A percentile compares a stretch with the other conserved stretches of the same genome.
These are phyloP conservation scores for Ornithorhynchus anatinus DNA, from an alignment of 2,113 vertebrate genomes.

Conservation along the genomic window DNA sequence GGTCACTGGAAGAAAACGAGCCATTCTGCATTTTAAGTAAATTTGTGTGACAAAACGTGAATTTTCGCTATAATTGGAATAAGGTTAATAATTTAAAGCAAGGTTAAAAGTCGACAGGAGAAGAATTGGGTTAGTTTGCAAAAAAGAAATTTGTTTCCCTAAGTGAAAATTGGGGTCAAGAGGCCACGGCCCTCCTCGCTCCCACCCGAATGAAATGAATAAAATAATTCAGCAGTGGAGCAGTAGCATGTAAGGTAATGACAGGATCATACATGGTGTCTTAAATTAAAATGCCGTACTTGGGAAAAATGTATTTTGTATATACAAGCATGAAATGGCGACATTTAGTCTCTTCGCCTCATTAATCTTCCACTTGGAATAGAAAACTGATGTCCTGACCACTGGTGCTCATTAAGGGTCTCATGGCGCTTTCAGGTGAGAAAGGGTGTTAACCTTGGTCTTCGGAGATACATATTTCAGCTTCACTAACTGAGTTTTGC, in stretches of 20 bases:
- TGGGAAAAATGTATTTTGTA: constrained; percentile 9
- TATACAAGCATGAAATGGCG: constrained; percentile 29
- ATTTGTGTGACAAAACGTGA: constrained; percentile 65
- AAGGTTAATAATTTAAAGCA: constrained; percentile 80
- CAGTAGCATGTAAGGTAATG: constrained; percentile 56
- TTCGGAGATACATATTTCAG: not conserved
- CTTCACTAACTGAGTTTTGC: constrained; percentile 4
- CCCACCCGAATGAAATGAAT: constrained; percentile 77
- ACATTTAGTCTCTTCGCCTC: not conserved
- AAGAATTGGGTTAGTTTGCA: constrained; percentile 83
- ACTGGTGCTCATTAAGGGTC: not conserved
- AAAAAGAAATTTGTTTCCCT: constrained; percentile 81
- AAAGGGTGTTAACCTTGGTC: not conserved
- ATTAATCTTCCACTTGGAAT: constrained; percentile 14
- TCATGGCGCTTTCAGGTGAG: not conserved
- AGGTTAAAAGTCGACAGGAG: constrained; percentile 80
- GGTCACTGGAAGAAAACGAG: constrained; percentile 55
- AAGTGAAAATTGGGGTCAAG: constrained; percentile 82
- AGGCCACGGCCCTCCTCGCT: constrained; percentile 68
- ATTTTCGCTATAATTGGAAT: constrained; percentile 65
- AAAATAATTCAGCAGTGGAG: constrained; percentile 68
- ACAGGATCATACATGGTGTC: constrained; percentile 53
- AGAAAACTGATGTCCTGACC: not conserved
- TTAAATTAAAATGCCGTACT: constrained; percentile 38
- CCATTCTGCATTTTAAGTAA: constrained; percentile 65